Percentiles rank a stretch among this genome's conserved stretches.
Evolutionary conservation across 2,888 invertebrate species (phyloP).

Genomic region (Ophion ventricosus): DNA sequence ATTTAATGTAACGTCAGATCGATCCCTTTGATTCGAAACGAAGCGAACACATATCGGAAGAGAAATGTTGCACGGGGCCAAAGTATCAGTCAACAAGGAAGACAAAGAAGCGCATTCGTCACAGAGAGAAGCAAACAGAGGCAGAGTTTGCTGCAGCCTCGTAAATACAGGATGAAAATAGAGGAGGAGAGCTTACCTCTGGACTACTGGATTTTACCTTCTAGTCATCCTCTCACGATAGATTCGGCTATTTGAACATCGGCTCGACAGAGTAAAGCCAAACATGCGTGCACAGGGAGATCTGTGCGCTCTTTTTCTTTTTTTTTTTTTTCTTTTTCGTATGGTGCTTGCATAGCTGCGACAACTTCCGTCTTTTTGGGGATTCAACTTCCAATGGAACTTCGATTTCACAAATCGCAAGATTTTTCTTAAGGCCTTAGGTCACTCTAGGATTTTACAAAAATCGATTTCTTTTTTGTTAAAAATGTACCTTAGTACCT

Average conservation of each 20-base stretch:
- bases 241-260: constrained; percentile 68
- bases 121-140: constrained; percentile 57
- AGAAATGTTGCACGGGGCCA: constrained; percentile 9
- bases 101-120: constrained; percentile 55
- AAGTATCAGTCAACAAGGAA: constrained; percentile 54
- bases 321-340: constrained; percentile 69
- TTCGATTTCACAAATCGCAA: constrained; percentile 17
- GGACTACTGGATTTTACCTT: constrained; percentile 61
- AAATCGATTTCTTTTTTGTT: too few species aligned
- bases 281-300: constrained; percentile 52
- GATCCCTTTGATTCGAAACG: constrained; percentile 7
- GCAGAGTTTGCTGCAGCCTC: constrained; percentile 39
- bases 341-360: constrained; percentile 76
- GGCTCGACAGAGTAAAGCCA: constrained; percentile 67
- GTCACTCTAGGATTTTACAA: too few species aligned
- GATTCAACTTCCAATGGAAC: constrained; percentile 28
- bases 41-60: background rate
- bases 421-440: background rate
- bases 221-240: constrained; percentile 39
- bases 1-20: background rate
- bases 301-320: constrained; percentile 67
- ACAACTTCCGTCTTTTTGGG: constrained; percentile 72
- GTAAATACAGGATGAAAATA: constrained; percentile 35
- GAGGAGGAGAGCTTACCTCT: constrained; percentile 17
- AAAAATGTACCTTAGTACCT: too few species aligned